Evolutionary conservation across 1,140 invertebrate species (phyloP).

Genomic region (Apocrypta bakeri): DNA sequence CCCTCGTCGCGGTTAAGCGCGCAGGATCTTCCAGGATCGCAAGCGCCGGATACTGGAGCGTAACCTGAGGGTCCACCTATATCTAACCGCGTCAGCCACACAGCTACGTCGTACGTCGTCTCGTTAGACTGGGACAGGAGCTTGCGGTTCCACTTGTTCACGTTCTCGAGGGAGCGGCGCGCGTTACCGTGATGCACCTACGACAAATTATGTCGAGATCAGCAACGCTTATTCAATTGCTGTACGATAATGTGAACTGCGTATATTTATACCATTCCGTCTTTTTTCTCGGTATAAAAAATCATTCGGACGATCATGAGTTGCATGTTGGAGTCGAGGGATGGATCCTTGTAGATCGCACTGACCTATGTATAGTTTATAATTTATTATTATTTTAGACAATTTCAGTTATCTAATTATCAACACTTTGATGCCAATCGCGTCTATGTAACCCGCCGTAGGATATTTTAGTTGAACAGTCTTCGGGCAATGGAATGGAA

Average conservation of each 20-base stretch:
- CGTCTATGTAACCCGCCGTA: too few species aligned
- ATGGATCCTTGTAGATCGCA: constrained; percentile 82
- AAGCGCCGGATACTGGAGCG: constrained; percentile 85
- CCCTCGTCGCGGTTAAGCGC: constrained; percentile 86
- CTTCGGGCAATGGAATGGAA: neutral
- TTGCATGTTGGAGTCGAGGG: constrained; percentile 80
- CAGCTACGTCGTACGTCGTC: constrained; percentile 81
- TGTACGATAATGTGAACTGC: too few species aligned
- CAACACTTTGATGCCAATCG: too few species aligned
- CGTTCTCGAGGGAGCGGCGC: constrained; percentile 82
- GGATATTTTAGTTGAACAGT: constrained; percentile 19
- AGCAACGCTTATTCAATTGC: too few species aligned
- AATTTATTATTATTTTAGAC: neutral
- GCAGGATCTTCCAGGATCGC: constrained; percentile 82
- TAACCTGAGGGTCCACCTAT: constrained; percentile 87
- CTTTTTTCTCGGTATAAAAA: constrained; percentile 78
- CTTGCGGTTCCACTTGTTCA: constrained; percentile 84
- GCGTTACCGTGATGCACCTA: constrained; percentile 80
- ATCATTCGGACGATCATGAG: constrained; percentile 80
- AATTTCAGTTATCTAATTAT: neutral
- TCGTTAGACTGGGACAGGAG: constrained; percentile 75
- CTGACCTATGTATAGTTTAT: constrained; percentile 75
- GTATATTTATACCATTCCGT: constrained; percentile 75
- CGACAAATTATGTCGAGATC: neutral
- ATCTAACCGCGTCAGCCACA: constrained; percentile 83